Evolutionary conservation across 1,140 invertebrate genomes (phyloP), one percentile per base, ranked within the genome.

Genomic region (Theocolax elegans): DNA sequence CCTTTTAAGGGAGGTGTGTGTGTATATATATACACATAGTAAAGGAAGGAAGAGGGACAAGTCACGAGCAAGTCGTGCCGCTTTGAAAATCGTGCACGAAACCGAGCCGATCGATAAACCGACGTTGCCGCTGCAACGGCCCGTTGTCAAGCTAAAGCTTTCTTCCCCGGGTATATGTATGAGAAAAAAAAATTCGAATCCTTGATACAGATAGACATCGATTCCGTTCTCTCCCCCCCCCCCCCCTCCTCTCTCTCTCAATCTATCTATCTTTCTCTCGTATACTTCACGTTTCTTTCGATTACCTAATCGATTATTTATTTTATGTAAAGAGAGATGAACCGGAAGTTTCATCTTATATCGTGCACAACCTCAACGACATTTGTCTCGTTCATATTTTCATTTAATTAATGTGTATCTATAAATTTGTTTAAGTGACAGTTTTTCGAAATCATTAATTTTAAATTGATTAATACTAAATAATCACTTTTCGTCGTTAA

Each of bases 31-130:
- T n/a, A n/a, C n/a, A n/a, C n/a, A n/a, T n/a, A 3, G 21, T 21
- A 27, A 19, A 6, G 21, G 3, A 21, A 49, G 46, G 10, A 19
- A 49, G 62, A n/a, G 9, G 35, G 13, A 54, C 29, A 38, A 63
- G 63, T 54, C 49, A 29, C 63, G 35, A 65, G 12, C 13, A 8
- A 54, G 23, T 65, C 63, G 38, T 65, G 63, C 49, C n/a, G 49
- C 51, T 66, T 54, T 31, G 64, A 29, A 42, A 66, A 66, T 66
- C 51, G 64, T 66, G 64, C 51, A 31, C 51, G 31, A 44, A 56
- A 66, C n/a, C 53, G 51, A 66, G 53, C 13, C 51, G 51, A 66
- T 66, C 51, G 64, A 66, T 66, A 66, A 46, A 42, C 13, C 48
- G 21, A 29, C 29, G 63, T 21, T 46, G 13, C 48, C 13, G 42